Evolutionary conservation across 1,140 invertebrate genomes (phyloP), one percentile per base, ranked within the genome.

Genomic region (Meteorus sp.): DNA sequence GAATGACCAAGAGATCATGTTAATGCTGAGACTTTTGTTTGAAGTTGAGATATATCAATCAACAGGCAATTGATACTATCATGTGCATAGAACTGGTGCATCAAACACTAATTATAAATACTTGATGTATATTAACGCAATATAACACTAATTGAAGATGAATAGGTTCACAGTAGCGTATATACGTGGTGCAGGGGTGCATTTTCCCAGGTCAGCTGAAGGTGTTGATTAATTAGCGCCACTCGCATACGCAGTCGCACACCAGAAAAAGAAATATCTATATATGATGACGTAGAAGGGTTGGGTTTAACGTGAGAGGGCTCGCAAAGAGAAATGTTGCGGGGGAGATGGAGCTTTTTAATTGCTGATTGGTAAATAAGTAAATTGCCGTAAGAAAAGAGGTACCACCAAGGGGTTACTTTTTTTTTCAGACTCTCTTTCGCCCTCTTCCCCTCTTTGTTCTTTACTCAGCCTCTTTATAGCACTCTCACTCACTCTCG

Each of bases 101-200:
- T 70, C 70, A 74, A 79, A 75, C 75, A 78, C 72, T 78, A 79
- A 80, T 80, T 79, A 79, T n/a, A n/a, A n/a, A n/a, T n/a, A n/a
- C n/a, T n/a, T n/a, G n/a, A n/a, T n/a, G n/a, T n/a, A n/a, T n/a
- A n/a, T n/a, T n/a, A n/a, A n/a, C n/a, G n/a, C 70, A 65, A 57
- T 60, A 66, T 70, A 63, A 68, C 71, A 76, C 78, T 80, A 79
- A 80, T 79, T 80, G 79, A 31, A 52, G 75, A 75, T 68, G 72
- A 57, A 69, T 65, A 60, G 57, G 66, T 15, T 15, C 35, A 27
- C 27, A 37, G n/a, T 41, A 25, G 23, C 23, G 2, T 37, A 31
- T 43, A 37, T 22, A 31, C 11, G 29, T 5, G 11, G 20, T 6
- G 9, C 31, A 4, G 48, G 47, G 55, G 22, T 29, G 19, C 48